Conservation (phyloP, 1,140 invertebrate species). For the Neodiprion virginianus region DNA sequence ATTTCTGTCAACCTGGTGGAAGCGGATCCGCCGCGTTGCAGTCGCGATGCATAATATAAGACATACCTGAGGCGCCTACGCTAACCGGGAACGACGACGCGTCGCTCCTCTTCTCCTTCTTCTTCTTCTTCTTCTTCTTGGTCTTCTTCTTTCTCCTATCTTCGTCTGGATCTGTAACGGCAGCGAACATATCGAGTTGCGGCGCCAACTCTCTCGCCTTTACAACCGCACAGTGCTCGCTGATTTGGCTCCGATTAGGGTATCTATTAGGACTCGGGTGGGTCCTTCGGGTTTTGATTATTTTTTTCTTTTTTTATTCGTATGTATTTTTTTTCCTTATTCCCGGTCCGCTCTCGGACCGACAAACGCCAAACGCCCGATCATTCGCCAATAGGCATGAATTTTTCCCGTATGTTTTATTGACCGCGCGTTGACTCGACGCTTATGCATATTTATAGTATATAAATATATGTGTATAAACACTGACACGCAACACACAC, state of each 20-base stretch:
- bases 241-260: neutral
- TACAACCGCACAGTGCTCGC: neutral
- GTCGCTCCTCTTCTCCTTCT: too few species aligned
- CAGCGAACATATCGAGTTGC: constrained; percentile 18
- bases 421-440: neutral
- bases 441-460: neutral
- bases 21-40: too few species aligned
- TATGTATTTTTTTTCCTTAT: neutral
- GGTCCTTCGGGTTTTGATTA: neutral
- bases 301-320: constrained; percentile 13
- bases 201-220: constrained; percentile 1
- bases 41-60: too few species aligned
- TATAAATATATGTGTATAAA: constrained; percentile 13
- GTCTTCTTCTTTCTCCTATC: neutral
- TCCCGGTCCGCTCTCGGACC: neutral
- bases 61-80: too few species aligned
- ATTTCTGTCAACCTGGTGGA: too few species aligned
- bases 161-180: constrained; percentile 15
- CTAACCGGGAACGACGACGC: neutral
- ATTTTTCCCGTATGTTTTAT: neutral
- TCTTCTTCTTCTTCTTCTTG: neutral
- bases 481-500: neutral
- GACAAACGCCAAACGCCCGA: neutral
- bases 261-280: neutral
- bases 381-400: too few species aligned